Base-by-base conservation (phyloP, 2,113 vertebrate species). In the Mesitornis unicolor region DNA sequence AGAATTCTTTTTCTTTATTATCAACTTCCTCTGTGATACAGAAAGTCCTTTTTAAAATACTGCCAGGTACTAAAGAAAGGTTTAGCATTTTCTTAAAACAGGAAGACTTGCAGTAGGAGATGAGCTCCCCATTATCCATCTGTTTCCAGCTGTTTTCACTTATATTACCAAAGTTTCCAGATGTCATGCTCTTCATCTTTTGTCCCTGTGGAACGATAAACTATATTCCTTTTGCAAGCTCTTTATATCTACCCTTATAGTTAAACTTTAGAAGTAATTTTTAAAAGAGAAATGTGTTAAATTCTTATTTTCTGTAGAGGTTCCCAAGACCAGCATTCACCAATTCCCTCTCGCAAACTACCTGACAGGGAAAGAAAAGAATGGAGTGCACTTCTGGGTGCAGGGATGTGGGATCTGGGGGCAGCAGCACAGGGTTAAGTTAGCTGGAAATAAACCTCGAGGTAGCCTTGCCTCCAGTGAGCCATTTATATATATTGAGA, bases 91-190 rank as follows among this genome's bases (percentile, higher is more conserved):
- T 85, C 84, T 91, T 95, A 65, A 96, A 94, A 73, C 61, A 92
- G 63, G 87, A 92, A 89, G 89, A 86, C 87, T 90, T 95, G 76
- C 84, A 85, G 97, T 95, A 97, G 67, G 50, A 97, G 95, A 92
- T 83, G 84, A 96, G 65, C 70, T 86, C 83, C 84, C 45, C n/a
- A 77, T 97, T 95, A 94, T 73, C 70, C 93, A 97, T 97, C 95
- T 97, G 95, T 96, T 98, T 97, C 93, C 94, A 97, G 94, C 87
- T 93, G 78, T n/a, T 89, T 96, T 97, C 95, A 90, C 50, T 94
- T 73, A 82, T 65, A 92, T 83, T 84, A 90, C 33, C 80, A 93
- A 71, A 92, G 33, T 82, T 96, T 95, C 96, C 96, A 98, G 97
- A 97, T 97, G 94, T 93, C 51, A 13, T 8, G 19, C 48, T 89